Evolutionary conservation across 2,797 vertebrate species (phyloP).

Genomic region (Cetoscarus ocellatus): DNA sequence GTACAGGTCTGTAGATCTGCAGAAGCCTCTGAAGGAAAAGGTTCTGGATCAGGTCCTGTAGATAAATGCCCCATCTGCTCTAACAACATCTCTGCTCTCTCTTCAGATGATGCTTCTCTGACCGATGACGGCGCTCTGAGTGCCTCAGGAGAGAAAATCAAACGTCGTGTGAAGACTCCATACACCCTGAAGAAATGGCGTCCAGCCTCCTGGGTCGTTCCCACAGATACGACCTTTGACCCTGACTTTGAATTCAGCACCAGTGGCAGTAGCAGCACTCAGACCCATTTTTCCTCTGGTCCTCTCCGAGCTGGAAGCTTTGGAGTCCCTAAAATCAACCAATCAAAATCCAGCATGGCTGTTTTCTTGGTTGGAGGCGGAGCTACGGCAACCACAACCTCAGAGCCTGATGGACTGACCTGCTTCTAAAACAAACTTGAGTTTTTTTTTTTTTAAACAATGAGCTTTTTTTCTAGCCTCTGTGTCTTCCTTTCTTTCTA

Average conservation of each 20-base stretch:
- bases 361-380: constrained; percentile 90
- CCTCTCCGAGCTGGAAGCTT: constrained; percentile 38
- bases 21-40: neutral
- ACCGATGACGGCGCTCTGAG: constrained; percentile 82
- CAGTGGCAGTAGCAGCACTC: constrained; percentile 15
- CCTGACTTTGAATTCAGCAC: constrained; percentile 88
- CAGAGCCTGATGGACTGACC: constrained; percentile 87
- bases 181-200: constrained; percentile 96
- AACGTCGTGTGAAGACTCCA: constrained; percentile 95
- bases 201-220: constrained; percentile 94
- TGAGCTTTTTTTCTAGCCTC: neutral
- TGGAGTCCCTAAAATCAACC: constrained; percentile 73
- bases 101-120: constrained; percentile 39
- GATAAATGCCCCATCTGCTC: neutral
- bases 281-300: constrained; percentile 39
- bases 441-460: neutral
- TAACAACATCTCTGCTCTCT: neutral
- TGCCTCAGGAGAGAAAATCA: constrained; percentile 94
- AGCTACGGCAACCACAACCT: constrained; percentile 88
- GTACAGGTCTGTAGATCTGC: neutral
- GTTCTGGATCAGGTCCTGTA: too few species aligned
- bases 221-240: constrained; percentile 81
- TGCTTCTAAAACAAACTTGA: constrained; percentile 84
- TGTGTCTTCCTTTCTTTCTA: constrained; percentile 39
- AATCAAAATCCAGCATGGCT: constrained; percentile 90